Evolutionary conservation across 2,797 vertebrate genomes (phyloP).

Genomic region (Todus mexicanus): DNA sequence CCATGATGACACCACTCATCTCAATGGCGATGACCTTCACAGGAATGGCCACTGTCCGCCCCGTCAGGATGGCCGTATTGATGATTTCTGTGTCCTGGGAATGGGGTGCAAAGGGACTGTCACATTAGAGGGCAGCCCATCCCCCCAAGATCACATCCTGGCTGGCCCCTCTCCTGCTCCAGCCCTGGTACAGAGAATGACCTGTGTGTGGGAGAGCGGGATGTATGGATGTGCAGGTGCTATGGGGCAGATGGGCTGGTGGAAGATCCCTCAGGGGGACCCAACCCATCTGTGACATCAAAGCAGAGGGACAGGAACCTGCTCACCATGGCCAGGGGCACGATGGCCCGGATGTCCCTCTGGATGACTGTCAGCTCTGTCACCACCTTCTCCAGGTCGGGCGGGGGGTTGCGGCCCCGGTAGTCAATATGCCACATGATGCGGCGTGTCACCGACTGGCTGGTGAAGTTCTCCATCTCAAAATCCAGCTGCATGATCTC

Average conservation of each 20-base stretch:
- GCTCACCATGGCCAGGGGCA: constrained; percentile 96
- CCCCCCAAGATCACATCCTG: neutral
- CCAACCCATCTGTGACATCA: neutral
- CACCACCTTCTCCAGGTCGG: constrained; percentile 93
- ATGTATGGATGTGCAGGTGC: neutral
- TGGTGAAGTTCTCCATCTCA: constrained; percentile 99
- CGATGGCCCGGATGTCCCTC: constrained; percentile 93
- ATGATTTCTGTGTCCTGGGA: constrained; percentile 96
- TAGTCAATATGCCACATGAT: constrained; percentile 99
- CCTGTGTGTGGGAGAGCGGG: neutral
- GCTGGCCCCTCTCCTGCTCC: neutral
- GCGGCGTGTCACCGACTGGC: constrained; percentile 93
- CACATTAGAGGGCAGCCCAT: neutral
- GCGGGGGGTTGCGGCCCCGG: constrained; percentile 83
- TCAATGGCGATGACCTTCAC: constrained; percentile 98
- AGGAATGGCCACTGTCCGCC: constrained; percentile 93
- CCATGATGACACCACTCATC: constrained; percentile 85
- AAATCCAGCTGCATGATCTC: constrained; percentile 98
- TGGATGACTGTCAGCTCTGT: constrained; percentile 96
- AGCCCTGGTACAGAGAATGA: neutral
- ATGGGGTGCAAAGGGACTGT: neutral
- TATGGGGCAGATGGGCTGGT: rapidly evolving
- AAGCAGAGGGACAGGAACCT: neutral
- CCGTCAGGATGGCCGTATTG: constrained; percentile 95
- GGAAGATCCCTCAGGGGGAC: neutral